Evolutionary conservation across 2,888 invertebrate genomes (phyloP).

Genomic region (Baccha elongata): DNA sequence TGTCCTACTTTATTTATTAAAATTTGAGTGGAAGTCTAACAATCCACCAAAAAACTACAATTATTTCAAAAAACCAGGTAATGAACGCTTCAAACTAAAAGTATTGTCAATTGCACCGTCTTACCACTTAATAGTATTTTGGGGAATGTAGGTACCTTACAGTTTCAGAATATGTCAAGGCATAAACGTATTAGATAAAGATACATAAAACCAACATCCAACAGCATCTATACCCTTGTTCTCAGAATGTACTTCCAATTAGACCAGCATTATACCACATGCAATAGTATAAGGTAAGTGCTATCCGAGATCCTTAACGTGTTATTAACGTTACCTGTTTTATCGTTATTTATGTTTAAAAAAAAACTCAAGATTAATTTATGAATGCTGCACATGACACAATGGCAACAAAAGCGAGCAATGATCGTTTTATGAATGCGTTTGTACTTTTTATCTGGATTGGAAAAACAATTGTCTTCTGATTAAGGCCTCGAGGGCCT

Average conservation of each 20-base stretch:
- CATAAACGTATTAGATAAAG: background rate
- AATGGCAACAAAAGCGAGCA: slow-evolving; percentile 56
- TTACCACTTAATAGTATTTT: background rate
- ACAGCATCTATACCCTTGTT: slow-evolving; percentile 43
- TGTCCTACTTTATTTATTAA: no score
- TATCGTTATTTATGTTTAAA: slow-evolving; percentile 7
- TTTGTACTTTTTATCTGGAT: slow-evolving; percentile 45
- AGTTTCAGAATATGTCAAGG: background rate
- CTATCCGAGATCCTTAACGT: slow-evolving; percentile 28
- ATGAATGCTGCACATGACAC: slow-evolving; percentile 46
- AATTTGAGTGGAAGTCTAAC: no score
- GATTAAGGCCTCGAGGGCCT: slow-evolving; percentile 41
- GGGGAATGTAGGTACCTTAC: background rate
- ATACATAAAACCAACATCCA: no score
- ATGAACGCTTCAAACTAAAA: no score
- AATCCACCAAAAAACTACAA: no score
- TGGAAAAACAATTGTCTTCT: slow-evolving; percentile 56
- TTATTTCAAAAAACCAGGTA: no score
- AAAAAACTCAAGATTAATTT: slow-evolving; percentile 49
- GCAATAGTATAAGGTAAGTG: background rate
- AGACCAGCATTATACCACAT: slow-evolving; percentile 38
- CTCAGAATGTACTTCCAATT: slow-evolving; percentile 58
- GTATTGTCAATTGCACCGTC: no score
- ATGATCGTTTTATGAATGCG: slow-evolving; percentile 50
- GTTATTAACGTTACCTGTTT: slow-evolving; percentile 56